Evolutionary conservation across 2,113 vertebrate genomes (phyloP).

Genomic region (Caloenas nicobarica): DNA sequence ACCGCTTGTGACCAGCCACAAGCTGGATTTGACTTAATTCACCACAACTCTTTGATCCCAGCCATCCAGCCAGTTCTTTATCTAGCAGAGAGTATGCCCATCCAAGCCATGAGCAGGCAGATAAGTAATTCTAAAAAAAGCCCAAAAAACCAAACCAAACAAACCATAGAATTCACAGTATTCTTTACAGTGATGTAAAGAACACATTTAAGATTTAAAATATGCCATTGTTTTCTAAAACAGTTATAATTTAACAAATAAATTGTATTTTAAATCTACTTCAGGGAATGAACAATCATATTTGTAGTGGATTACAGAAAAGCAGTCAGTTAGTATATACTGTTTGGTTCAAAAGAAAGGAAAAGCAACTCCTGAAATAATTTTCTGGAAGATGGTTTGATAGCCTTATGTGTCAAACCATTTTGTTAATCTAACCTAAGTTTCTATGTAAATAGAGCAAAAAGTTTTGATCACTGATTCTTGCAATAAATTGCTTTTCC

Average conservation of each 20-base stretch:
- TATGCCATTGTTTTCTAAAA: neutral
- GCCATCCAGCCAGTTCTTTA: too few species aligned
- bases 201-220: neutral
- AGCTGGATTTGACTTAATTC: too few species aligned
- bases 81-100: too few species aligned
- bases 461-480: neutral
- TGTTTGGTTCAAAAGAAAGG: neutral
- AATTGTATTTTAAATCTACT: neutral
- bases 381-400: neutral
- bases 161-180: too few species aligned
- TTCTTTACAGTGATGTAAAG: neutral
- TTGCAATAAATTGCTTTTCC: neutral
- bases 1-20: too few species aligned
- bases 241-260: neutral
- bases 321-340: neutral
- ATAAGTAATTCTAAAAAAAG: neutral
- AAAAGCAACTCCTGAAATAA: neutral
- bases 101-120: too few species aligned
- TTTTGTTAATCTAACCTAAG: neutral
- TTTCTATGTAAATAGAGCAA: neutral
- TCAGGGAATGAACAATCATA: neutral
- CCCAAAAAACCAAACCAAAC: too few species aligned
- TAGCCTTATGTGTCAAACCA: neutral
- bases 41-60: too few species aligned
- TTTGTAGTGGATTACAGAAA: neutral